phyloP scores from a whole-genome alignment of 2,797 vertebrate species.

The Synanceia verrucosa region DNA sequence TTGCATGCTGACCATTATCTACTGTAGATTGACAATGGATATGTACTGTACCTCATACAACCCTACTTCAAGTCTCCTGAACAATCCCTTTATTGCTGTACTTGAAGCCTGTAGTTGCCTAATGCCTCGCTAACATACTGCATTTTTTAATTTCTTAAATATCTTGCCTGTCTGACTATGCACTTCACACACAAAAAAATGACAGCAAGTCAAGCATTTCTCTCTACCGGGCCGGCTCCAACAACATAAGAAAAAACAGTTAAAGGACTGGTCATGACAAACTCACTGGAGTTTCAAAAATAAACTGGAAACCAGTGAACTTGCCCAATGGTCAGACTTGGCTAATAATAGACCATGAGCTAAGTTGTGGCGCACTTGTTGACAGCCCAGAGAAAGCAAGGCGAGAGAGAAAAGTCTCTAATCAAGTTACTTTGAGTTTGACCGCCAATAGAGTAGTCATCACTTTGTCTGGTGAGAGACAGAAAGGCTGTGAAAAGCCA shows the following conservation, averaged over 20 bases:
- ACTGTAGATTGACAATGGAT: too few species aligned
- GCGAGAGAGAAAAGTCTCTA: conserved; percentile 50
- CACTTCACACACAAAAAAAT: conserved; percentile 16
- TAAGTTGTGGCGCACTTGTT: conserved; percentile 58
- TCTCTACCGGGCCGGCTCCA: not conserved
- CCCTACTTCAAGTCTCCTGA: too few species aligned
- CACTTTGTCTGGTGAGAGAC: conserved; percentile 43
- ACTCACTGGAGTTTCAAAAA: conserved; percentile 25
- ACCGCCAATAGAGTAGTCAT: conserved; percentile 61
- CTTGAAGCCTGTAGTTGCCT: too few species aligned
- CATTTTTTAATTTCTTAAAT: too few species aligned
- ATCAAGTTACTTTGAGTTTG: conserved; percentile 64
- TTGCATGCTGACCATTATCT: too few species aligned
- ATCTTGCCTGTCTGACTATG: not conserved
- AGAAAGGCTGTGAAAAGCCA: conserved; percentile 45
- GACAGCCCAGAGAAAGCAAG: conserved; percentile 42
- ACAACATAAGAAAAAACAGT: conserved; percentile 9
- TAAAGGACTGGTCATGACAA: conserved; percentile 17
- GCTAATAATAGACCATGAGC: conserved; percentile 54
- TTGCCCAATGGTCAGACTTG: conserved; percentile 23
- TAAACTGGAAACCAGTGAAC: conserved; percentile 49
- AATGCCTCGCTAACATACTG: too few species aligned
- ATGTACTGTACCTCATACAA: too few species aligned
- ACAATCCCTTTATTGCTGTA: too few species aligned
- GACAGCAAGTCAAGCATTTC: not conserved